Conservation (phyloP, 1,140 invertebrate genomes). For the Orchesella cincta region DNA sequence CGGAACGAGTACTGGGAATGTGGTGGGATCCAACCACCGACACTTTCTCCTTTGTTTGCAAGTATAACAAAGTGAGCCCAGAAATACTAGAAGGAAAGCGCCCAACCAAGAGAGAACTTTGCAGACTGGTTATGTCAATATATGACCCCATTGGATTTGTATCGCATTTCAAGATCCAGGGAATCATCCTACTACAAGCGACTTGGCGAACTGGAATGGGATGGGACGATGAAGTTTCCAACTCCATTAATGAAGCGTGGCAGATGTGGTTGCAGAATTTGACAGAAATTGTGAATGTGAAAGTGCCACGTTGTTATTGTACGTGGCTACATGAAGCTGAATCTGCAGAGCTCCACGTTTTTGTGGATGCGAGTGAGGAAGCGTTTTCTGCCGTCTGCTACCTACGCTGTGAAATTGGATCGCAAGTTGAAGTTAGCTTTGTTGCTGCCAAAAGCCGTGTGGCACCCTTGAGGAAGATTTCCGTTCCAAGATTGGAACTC, state of each 20-base stretch:
- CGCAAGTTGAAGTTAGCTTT: constrained; percentile 19
- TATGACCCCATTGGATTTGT: constrained; percentile 9
- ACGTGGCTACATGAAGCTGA: not conserved
- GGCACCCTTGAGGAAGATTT: constrained; percentile 36
- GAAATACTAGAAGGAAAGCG: not conserved
- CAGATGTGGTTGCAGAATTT: not conserved
- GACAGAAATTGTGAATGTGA: not conserved
- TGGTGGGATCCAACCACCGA: not conserved
- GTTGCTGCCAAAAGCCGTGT: constrained; percentile 40
- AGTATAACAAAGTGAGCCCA: no score
- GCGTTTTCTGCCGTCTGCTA: constrained; percentile 30
- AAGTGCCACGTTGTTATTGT: not conserved
- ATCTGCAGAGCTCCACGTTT: constrained; percentile 35
- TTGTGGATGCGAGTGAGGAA: constrained; percentile 27
- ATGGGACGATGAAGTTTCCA: constrained; percentile 3
- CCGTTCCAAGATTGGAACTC: constrained; percentile 32
- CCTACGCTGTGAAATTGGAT: not conserved
- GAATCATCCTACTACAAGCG: not conserved
- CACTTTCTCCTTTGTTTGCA: not conserved
- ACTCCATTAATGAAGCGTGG: not conserved
- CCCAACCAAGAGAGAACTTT: constrained; percentile 8
- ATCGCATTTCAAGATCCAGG: not conserved
- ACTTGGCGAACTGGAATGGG: not conserved
- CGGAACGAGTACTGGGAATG: not conserved
- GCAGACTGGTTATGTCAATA: not conserved